Evolutionary conservation across 2,113 vertebrate genomes (phyloP), one percentile per base, ranked within the genome.

Genomic region (Cathartes aura): DNA sequence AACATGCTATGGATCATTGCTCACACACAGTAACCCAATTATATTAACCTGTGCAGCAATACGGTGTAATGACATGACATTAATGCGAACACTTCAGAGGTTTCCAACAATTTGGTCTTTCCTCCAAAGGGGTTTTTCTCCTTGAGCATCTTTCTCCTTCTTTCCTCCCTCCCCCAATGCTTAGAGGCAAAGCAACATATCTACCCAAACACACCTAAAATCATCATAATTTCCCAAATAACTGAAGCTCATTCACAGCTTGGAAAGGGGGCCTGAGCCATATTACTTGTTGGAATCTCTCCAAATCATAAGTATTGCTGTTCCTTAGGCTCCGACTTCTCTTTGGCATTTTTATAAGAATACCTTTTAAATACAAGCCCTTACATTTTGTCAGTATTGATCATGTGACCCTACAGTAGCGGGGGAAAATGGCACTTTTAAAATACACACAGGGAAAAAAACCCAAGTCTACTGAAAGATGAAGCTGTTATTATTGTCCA

Each of bases 1-100:
- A 98, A 98, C 98, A 98, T 73, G 97, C 97, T 98, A 98, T 73
- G 98, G 98, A 99, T 98, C 98, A 98, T 98, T 98, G 98, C 98
- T 98, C 98, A 98, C 98, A 98, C 98, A 98, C 97, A 98, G 98
- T 97, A 98, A 98, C 98, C 98, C 98, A 98, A 98, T 98, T 99
- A 98, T 98, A 98, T 98, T 98, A 98, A 98, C 98, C 98, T 98
- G 98, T 97, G 96, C 98, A 98, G 98, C 98, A 98, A 98, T 98
- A 97, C 63, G 4, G 96, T 98, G 98, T 98, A 98, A 98, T 98
- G 98, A 98, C 98, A 97, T 97, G 98, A 98, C 98, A 98, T 98
- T 98, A 98, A 98, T 79, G 93, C 6, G 24, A 96, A 75, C 94
- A 96, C 96, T 98, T 98, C 98, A 85, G 97, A 98, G 96, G 93